Conservation (phyloP, 2,797 vertebrate genomes). For the Antrozous pallidus region DNA sequence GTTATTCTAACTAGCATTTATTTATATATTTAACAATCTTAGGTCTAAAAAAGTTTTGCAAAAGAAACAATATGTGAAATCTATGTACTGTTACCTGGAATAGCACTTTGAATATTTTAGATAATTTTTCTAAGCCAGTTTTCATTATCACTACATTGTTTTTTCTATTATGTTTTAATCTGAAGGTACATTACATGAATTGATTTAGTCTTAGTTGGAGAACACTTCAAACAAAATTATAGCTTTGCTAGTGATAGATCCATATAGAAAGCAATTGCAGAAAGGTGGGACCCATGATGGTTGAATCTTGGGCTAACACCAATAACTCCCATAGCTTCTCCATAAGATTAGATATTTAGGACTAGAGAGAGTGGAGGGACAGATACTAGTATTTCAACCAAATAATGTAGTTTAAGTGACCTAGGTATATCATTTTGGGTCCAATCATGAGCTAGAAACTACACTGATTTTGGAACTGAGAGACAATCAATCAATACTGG, state of each 20-base stretch:
- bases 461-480: not conserved
- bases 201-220: conserved; percentile 41
- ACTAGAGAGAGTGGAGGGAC: not conserved
- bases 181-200: conserved; percentile 22
- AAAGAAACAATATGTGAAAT: conserved; percentile 35
- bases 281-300: not conserved
- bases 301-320: not conserved
- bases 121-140: conserved; percentile 48
- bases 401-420: not conserved
- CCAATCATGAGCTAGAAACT: not conserved
- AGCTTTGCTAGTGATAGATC: not conserved
- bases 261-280: not conserved
- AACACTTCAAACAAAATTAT: conserved; percentile 27
- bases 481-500: not conserved
- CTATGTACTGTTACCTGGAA: conserved; percentile 12
- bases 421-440: not conserved
- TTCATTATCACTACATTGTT: conserved; percentile 45
- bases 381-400: not conserved
- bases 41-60: conserved; percentile 63
- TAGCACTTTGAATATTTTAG: conserved; percentile 63
- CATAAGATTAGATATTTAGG: not conserved
- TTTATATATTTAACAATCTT: conserved; percentile 72
- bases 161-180: conserved; percentile 35
- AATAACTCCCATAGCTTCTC: not conserved
- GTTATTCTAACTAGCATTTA: conserved; percentile 72